Evolutionary conservation across 2,888 invertebrate genomes (phyloP), one percentile per base, ranked within the genome.

Genomic region (Hartigia nigra): DNA sequence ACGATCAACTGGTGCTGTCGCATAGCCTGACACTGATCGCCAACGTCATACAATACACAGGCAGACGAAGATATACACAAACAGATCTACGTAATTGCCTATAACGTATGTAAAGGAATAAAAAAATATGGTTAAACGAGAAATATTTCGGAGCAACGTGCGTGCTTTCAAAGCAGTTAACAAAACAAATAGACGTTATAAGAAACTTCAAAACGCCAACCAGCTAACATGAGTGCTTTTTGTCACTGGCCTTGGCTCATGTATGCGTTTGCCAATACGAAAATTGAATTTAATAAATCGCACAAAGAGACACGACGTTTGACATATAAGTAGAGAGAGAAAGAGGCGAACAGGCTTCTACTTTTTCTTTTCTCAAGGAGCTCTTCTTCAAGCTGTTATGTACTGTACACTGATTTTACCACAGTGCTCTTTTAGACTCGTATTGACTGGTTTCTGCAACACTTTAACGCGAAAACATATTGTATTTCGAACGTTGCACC

Each of bases 1-100:
- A 55, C 14, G 39, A 55, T 23, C 23, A 55, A 23, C 14, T 32
- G 14, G 12, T 34, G 80, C 76, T 76, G 79, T 78, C 70, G 78
- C 81, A 80, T 79, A 72, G 80, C 83, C 83, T 84, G 83, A 84
- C 84, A 83, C 83, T 82, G 83, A 81, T 80, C 83, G 81, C 82
- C 81, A 82, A 76, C 34, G 72, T 31, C 69, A 79, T 76, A 76
- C 75, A 74, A 72, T 35, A 78, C 81, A 75, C 81, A 75, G 78
- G 78, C 76, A 78, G 78, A 39, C 74, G 80, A 79, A 74, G 37
- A 78, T 79, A 39, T 76, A 78, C 80, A 78, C 80, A 77, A 76
- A 82, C 77, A 78, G 77, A 76, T 75, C 74, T 77, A 77, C 36
- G 79, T 76, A 75, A 74, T 35, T 76, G 77, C n/a, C 14, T 70